Evolutionary conservation across 2,888 invertebrate genomes (phyloP).

Genomic region (Allophyes oxyacanthae): DNA sequence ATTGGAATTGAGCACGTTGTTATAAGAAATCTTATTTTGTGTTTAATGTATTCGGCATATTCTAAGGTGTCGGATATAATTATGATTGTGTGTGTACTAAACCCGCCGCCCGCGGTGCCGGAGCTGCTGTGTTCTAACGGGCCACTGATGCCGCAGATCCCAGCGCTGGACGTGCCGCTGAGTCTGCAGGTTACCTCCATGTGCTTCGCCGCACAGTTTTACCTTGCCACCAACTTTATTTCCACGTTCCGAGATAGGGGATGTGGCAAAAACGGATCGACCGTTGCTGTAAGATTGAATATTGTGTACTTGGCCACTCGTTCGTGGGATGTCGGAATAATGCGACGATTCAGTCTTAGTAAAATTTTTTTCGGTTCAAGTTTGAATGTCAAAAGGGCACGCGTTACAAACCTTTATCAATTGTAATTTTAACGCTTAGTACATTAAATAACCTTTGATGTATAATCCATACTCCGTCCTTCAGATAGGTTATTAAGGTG

Average conservation of each 20-base stretch:
- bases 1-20: not conserved
- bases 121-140: slow-evolving; percentile 34
- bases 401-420: too few species aligned
- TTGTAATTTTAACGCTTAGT: too few species aligned
- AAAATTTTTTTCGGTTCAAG: not conserved
- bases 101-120: not conserved
- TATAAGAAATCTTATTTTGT: not conserved
- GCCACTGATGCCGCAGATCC: slow-evolving; percentile 75
- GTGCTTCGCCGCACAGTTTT: slow-evolving; percentile 90
- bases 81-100: slow-evolving; percentile 12
- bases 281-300: slow-evolving; percentile 95
- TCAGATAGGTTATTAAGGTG: not conserved
- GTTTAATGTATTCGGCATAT: not conserved
- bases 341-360: slow-evolving; percentile 53
- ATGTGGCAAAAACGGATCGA: slow-evolving; percentile 98
- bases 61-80: slow-evolving; percentile 5
- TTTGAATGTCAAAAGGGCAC: too few species aligned
- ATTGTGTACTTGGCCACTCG: slow-evolving; percentile 48
- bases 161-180: slow-evolving; percentile 77
- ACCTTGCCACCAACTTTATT: slow-evolving; percentile 91
- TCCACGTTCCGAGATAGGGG: slow-evolving; percentile 94
- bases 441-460: too few species aligned
- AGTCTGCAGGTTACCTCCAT: slow-evolving; percentile 80
- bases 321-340: slow-evolving; percentile 43
- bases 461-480: not conserved